phyloP scores from a whole-genome alignment of 2,888 invertebrate species.

The Cryptocheilus praepositus region DNA sequence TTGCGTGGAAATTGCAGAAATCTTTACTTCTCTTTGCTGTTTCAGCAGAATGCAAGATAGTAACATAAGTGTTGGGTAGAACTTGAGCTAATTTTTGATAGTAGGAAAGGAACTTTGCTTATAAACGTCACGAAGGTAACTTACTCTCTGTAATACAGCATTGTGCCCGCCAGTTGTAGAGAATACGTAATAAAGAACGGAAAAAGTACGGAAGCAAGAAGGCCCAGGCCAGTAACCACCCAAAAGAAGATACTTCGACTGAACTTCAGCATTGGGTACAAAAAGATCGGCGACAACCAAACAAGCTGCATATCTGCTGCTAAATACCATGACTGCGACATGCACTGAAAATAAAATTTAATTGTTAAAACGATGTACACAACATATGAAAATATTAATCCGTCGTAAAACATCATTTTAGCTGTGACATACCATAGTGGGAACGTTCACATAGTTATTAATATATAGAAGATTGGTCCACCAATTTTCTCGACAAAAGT shows the following conservation, averaged over 20 bases:
- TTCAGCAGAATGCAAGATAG: too few relatives aligned
- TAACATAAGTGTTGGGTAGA: too few relatives aligned
- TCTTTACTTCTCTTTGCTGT: too few relatives aligned
- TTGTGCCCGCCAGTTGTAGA: constrained; percentile 60
- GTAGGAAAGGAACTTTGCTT: too few relatives aligned
- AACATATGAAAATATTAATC: too few relatives aligned
- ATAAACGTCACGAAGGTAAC: constrained; percentile 18
- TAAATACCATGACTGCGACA: constrained; percentile 78
- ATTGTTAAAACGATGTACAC: too few relatives aligned
- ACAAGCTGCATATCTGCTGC: constrained; percentile 68
- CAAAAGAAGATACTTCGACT: constrained; percentile 52
- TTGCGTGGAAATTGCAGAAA: too few relatives aligned
- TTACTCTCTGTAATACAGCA: constrained; percentile 69
- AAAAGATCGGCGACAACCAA: constrained; percentile 67
- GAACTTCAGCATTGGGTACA: constrained; percentile 65
- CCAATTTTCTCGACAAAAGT: constrained; percentile 71
- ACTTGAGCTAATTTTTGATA: too few relatives aligned
- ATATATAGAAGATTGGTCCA: constrained; percentile 74
- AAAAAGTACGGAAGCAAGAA: constrained; percentile 57
- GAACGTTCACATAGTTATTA: constrained; percentile 70
- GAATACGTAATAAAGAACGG: constrained; percentile 64
- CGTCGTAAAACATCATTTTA: too few relatives aligned
- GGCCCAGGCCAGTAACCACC: constrained; percentile 44
- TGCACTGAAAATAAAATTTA: constrained; percentile 73
- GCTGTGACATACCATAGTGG: constrained; percentile 61